These are phyloP conservation scores for Gastrophysa polygoni DNA, from an alignment of 2,888 invertebrate genomes.

Conservation along the genomic window DNA sequence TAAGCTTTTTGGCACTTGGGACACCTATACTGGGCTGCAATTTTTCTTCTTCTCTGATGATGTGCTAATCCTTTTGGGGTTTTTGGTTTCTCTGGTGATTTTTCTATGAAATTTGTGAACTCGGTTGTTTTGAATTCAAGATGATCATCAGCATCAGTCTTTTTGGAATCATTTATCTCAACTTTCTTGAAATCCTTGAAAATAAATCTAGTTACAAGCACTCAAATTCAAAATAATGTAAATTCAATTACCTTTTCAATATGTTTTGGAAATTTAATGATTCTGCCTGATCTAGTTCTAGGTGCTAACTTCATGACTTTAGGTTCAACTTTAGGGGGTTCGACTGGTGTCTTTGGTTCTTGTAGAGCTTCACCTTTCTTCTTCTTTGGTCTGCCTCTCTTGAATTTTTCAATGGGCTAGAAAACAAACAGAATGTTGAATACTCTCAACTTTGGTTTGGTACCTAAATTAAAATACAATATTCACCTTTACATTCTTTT, in stretches of 20 bases:
- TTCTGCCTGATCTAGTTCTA: constrained; percentile 52
- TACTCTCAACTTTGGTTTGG: too few relatives aligned
- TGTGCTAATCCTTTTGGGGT: constrained; percentile 24
- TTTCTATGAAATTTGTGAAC: constrained; percentile 46
- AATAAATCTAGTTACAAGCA: constrained; percentile 12
- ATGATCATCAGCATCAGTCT: constrained; percentile 30
- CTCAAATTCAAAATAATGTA: constrained; percentile 9
- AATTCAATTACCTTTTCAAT: constrained; percentile 45
- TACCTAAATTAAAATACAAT: too few relatives aligned
- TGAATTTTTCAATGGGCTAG: constrained; percentile 39
- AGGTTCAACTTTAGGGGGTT: constrained; percentile 23
- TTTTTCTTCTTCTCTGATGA: constrained; percentile 54
- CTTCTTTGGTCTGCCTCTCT: constrained; percentile 49
- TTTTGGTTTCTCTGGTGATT: constrained; percentile 25
- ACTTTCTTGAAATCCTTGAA: constrained; percentile 51
- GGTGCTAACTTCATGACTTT: constrained; percentile 38
- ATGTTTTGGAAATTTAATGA: constrained; percentile 52
- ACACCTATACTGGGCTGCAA: constrained; percentile 64
- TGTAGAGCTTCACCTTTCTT: constrained; percentile 27
- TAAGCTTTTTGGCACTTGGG: constrained; percentile 70
- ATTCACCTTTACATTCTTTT: constrained; percentile 37
- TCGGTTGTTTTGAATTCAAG: constrained; percentile 45
- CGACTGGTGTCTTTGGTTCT: constrained; percentile 17
- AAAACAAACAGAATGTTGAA: too few relatives aligned
- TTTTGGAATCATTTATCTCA: constrained; percentile 40